These are phyloP conservation scores for Philereme vetulata DNA, from an alignment of 2,888 invertebrate species.

Conservation along the genomic window DNA sequence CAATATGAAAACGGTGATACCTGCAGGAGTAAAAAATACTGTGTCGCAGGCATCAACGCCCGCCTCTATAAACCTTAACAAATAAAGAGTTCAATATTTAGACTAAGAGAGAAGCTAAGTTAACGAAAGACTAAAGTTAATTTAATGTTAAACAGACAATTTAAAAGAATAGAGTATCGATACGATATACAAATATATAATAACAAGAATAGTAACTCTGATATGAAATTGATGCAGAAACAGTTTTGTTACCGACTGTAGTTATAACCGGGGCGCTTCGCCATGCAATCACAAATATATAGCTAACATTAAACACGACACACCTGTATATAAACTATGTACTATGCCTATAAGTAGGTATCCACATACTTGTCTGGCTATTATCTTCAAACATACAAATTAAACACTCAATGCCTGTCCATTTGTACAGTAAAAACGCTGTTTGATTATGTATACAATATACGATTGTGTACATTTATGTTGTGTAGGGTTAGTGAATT, in stretches of 20 bases:
- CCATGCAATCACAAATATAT: constrained; percentile 31
- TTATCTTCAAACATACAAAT: constrained; percentile 51
- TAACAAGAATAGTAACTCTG: no score
- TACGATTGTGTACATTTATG: constrained; percentile 8
- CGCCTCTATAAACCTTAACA: no score
- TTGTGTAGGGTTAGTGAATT: constrained; percentile 24
- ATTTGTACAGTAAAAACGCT: constrained; percentile 40
- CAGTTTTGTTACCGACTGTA: constrained; percentile 5
- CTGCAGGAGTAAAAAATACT: no score
- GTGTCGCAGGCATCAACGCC: no score
- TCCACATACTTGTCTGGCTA: constrained; percentile 36
- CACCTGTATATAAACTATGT: constrained; percentile 24
- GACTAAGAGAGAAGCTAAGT: no score
- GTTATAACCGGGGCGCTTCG: constrained; percentile 31
- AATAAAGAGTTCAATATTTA: no score
- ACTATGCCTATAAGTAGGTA: constrained; percentile 18
- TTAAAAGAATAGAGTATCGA: no score
- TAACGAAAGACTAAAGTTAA: no score
- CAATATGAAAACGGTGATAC: no score
- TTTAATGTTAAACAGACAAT: no score
- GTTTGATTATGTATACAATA: constrained; percentile 25
- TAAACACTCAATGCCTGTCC: constrained; percentile 41
- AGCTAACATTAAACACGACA: constrained; percentile 26
- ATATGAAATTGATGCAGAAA: no score
- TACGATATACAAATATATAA: no score